Evolutionary conservation across 2,797 vertebrate species (phyloP).

Genomic region (Bradypodion ventrale): DNA sequence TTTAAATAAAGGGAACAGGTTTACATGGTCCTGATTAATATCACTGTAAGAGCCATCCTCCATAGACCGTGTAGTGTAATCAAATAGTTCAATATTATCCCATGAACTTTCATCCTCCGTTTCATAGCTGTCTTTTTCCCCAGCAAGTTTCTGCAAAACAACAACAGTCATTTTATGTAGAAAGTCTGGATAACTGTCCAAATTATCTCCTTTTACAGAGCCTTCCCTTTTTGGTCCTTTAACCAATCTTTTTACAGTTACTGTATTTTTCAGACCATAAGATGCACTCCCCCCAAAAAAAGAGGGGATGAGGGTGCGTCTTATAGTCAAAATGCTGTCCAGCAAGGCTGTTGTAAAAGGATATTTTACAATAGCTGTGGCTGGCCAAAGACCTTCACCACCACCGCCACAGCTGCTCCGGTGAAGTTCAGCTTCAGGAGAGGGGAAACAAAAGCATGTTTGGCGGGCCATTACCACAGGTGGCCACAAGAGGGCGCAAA

Average conservation of each 20-base stretch:
- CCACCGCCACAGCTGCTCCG: too few species aligned
- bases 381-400: too few species aligned
- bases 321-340: too few species aligned
- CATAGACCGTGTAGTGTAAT: conserved; percentile 81
- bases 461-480: too few species aligned
- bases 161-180: conserved; percentile 86
- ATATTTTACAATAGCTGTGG: too few species aligned
- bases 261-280: too few species aligned
- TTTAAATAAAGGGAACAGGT: conserved; percentile 80
- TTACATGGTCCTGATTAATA: conserved; percentile 79
- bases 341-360: too few species aligned
- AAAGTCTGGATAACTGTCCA: conserved; percentile 86
- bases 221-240: conserved; percentile 76
- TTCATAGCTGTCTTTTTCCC: conserved; percentile 80
- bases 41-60: conserved; percentile 78
- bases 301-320: too few species aligned
- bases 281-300: too few species aligned
- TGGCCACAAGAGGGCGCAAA: too few species aligned
- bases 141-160: conserved; percentile 86
- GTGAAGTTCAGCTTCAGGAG: too few species aligned
- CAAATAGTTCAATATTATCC: conserved; percentile 82
- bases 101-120: conserved; percentile 82
- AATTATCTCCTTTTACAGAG: conserved; percentile 74
- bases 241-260: conserved; percentile 77
- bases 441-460: too few species aligned